Percentiles rank a stretch among this genome's conserved stretches.
These are phyloP conservation scores for Gari tellinella DNA, from an alignment of 2,888 invertebrate genomes.

Conservation along the genomic window DNA sequence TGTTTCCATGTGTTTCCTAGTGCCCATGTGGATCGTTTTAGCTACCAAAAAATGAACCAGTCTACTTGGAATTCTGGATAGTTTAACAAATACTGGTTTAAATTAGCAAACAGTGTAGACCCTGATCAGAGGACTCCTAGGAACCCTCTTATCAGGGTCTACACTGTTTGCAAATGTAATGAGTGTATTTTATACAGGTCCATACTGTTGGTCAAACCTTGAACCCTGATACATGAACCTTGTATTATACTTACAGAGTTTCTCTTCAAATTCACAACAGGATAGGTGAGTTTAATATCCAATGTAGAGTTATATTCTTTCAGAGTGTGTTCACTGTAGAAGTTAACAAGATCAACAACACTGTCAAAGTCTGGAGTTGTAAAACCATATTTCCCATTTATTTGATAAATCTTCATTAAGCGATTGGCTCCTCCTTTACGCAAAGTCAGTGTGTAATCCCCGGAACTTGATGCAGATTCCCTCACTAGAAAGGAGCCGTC, in stretches of 20 bases:
- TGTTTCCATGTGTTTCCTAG: no score
- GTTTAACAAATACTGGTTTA: no score
- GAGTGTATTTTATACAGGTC: no score
- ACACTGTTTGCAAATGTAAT: no score
- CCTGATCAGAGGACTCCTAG: no score
- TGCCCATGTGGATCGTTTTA: no score
- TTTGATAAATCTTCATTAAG: slow-evolving; percentile 96
- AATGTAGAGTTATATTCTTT: slow-evolving; percentile 96
- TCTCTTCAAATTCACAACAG: slow-evolving; percentile 92
- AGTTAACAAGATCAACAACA: slow-evolving; percentile 92
- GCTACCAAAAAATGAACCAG: no score
- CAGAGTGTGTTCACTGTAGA: slow-evolving; percentile 93
- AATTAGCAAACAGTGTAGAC: no score
- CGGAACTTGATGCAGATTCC: slow-evolving; percentile 95
- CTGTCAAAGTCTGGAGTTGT: slow-evolving; percentile 86
- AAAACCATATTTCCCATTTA: slow-evolving; percentile 96
- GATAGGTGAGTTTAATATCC: slow-evolving; percentile 89
- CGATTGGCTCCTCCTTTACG: slow-evolving; percentile 96
- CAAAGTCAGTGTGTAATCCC: slow-evolving; percentile 97
- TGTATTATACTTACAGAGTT: slow-evolving; percentile 57
- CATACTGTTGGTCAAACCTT: no score
- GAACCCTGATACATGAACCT: no score
- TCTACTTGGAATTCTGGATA: no score
- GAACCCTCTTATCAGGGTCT: no score
- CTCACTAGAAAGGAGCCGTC: slow-evolving; percentile 98